Evolutionary conservation across 1,140 invertebrate species (phyloP).

Genomic region (Wasmannia auropunctata): DNA sequence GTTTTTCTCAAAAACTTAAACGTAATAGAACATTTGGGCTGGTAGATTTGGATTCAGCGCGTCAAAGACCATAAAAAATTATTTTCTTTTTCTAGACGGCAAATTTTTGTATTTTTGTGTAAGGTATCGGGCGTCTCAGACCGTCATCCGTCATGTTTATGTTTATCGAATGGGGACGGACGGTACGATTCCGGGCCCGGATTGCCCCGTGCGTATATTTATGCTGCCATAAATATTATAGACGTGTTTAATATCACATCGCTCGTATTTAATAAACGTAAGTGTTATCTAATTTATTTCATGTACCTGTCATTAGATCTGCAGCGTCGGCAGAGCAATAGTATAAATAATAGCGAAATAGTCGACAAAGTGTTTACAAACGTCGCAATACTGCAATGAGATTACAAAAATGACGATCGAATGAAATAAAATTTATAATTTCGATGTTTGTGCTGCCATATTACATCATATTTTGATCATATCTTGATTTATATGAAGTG

Average conservation of each 20-base stretch:
- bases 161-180: not conserved
- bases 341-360: not conserved
- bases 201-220: conserved; percentile 35
- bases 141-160: no score
- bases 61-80: no score
- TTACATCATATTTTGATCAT: not conserved
- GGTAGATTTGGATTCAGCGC: no score
- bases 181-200: not conserved
- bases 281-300: conserved; percentile 44
- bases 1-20: no score
- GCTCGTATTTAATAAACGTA: conserved; percentile 36
- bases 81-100: no score
- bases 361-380: not conserved
- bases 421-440: conserved; percentile 14
- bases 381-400: not conserved
- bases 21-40: no score
- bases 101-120: no score
- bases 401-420: not conserved
- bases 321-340: not conserved
- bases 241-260: conserved; percentile 22
- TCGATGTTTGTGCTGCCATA: not conserved
- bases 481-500: conserved; percentile 6
- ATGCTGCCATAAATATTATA: conserved; percentile 46
- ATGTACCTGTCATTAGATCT: conserved; percentile 42
- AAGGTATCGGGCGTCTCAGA: not conserved